Evolutionary conservation across 2,888 invertebrate species (phyloP).

Genomic region (Strigamia maritima): DNA sequence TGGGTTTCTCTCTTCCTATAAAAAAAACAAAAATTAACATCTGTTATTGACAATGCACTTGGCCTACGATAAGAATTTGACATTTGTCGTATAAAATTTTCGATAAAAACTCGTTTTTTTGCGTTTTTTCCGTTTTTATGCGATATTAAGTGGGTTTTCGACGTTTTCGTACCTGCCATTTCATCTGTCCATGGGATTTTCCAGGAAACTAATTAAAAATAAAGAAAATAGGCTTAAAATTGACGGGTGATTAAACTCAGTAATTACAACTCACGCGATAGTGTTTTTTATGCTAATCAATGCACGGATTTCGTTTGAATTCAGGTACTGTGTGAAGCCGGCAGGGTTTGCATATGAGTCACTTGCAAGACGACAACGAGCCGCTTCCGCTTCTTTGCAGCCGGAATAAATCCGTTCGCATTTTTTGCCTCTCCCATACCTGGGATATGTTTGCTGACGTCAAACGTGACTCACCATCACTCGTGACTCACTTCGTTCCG

Average conservation of each 20-base stretch:
- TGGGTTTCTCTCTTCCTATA: neutral
- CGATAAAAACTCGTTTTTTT: no score
- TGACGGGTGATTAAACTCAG: no score
- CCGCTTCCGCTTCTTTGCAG: neutral
- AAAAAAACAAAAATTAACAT: neutral
- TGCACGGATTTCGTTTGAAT: no score
- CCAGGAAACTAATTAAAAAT: no score
- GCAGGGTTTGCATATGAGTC: neutral
- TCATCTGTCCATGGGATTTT: no score
- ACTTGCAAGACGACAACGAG: neutral
- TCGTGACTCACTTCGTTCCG: neutral
- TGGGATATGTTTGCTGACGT: neutral
- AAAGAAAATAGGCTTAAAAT: no score
- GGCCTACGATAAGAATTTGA: neutral
- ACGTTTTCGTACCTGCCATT: no score
- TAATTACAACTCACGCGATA: no score
- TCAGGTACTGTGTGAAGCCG: no score
- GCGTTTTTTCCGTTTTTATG: no score
- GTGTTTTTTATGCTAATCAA: no score
- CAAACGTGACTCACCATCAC: neutral
- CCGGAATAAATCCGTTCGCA: neutral
- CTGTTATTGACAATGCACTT: neutral
- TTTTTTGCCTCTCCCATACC: conserved; percentile 9
- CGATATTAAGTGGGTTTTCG: no score
- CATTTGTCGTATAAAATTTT: neutral